Percentiles rank a stretch among this genome's conserved stretches.
phyloP scores from a whole-genome alignment of 2,797 vertebrate genomes.

The Halcyon badia region DNA sequence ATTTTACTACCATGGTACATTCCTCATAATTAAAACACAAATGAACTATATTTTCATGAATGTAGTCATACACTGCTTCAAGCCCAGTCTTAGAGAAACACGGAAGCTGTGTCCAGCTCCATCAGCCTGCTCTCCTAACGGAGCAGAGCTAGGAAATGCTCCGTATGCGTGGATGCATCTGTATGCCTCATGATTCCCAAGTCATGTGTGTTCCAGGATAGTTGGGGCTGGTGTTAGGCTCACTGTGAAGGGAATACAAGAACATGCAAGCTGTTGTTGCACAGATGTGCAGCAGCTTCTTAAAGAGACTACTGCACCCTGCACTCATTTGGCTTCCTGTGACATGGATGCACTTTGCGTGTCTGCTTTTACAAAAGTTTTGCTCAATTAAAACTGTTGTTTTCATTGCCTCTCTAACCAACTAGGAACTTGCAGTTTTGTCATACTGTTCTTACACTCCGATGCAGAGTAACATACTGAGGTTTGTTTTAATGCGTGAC shows the following conservation, averaged over 20 bases:
- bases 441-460: neutral
- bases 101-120: neutral
- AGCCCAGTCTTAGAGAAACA: neutral
- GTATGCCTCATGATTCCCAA: neutral
- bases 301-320: neutral
- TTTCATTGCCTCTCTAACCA: neutral
- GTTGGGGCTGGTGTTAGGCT: neutral
- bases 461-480: neutral
- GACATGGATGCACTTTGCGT: neutral
- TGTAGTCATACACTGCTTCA: neutral
- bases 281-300: neutral
- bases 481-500: neutral
- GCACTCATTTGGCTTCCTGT: neutral
- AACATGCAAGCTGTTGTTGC: neutral
- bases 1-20: neutral
- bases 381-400: neutral
- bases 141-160: neutral
- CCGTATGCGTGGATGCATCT: accelerated
- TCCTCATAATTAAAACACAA: neutral
- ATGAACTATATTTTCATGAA: neutral
- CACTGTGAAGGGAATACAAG: neutral
- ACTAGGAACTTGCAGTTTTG: neutral
- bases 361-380: neutral
- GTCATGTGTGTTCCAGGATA: neutral
- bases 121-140: neutral